Evolutionary conservation across 2,113 vertebrate species (phyloP).

Genomic region (Tinamus guttatus): DNA sequence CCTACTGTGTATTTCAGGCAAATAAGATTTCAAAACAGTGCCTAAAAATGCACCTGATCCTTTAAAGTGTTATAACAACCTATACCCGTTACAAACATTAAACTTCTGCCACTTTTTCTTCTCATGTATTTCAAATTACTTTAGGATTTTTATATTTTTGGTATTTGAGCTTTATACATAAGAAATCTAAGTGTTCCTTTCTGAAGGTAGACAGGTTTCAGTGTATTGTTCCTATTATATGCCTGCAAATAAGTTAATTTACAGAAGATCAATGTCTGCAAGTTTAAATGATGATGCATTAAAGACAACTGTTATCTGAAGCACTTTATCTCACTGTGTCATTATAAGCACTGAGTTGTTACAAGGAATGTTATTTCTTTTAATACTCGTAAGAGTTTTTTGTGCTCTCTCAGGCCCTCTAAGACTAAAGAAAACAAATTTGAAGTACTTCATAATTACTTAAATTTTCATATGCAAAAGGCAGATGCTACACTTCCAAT

Average conservation of each 20-base stretch:
- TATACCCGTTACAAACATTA: constrained; percentile 35
- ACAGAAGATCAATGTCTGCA: constrained; percentile 36
- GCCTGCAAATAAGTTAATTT: constrained; percentile 36
- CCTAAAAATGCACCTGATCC: constrained; percentile 59
- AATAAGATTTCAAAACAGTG: constrained; percentile 60
- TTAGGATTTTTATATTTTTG: constrained; percentile 61
- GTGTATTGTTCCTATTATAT: constrained; percentile 4
- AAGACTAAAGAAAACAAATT: background rate
- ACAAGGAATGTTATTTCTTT: constrained; percentile 56
- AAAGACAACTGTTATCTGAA: constrained; percentile 58
- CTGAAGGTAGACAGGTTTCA: constrained; percentile 44
- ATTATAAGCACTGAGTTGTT: constrained; percentile 36
- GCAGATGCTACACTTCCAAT: background rate
- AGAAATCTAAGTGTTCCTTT: background rate
- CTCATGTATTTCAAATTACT: constrained; percentile 17
- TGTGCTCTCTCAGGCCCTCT: accelerated
- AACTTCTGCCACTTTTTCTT: constrained; percentile 48
- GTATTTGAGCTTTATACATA: constrained; percentile 66
- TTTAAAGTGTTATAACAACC: constrained; percentile 14
- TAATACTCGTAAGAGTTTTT: constrained; percentile 72
- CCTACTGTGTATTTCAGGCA: constrained; percentile 49
- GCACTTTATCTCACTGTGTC: constrained; percentile 52
- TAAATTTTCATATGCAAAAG: background rate
- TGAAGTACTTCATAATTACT: background rate
- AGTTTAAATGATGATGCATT: constrained; percentile 7